Evolutionary conservation across 2,797 vertebrate species (phyloP).

Genomic region (Etheostoma nigrum): DNA sequence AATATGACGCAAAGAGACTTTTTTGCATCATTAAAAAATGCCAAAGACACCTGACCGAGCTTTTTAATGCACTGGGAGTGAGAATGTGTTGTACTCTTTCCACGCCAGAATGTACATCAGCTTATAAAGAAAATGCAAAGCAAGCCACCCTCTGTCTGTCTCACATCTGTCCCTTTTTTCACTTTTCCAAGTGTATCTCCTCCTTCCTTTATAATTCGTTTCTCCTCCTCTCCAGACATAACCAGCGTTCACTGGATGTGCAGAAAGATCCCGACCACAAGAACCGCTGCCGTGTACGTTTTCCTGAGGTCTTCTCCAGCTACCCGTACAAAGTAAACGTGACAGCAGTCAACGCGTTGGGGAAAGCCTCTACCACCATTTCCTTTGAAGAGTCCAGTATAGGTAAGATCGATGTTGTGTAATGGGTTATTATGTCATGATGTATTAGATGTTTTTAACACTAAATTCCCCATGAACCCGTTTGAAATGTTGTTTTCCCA

Average conservation of each 20-base stretch:
- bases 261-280: slow-evolving; percentile 91
- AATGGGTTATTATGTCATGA: not conserved
- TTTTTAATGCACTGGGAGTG: no score
- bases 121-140: not conserved
- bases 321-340: slow-evolving; percentile 94
- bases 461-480: not conserved
- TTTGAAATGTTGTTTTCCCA: not conserved
- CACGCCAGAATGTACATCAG: not conserved
- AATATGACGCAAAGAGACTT: no score
- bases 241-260: slow-evolving; percentile 90
- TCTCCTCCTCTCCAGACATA: slow-evolving; percentile 84
- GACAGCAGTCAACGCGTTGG: slow-evolving; percentile 92
- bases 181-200: not conserved
- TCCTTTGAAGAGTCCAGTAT: slow-evolving; percentile 94
- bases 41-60: no score
- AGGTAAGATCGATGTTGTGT: slow-evolving; percentile 81
- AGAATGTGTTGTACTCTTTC: no score
- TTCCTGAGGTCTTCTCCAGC: slow-evolving; percentile 94
- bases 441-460: not conserved
- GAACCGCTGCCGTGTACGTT: slow-evolving; percentile 95
- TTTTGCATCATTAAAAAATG: no score
- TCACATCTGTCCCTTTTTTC: not conserved
- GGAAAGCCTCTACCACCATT: slow-evolving; percentile 85
- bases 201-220: not conserved
- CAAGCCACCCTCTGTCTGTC: not conserved